Evolutionary conservation across 2,113 vertebrate genomes (phyloP).

Genomic region (Condylura cristata): DNA sequence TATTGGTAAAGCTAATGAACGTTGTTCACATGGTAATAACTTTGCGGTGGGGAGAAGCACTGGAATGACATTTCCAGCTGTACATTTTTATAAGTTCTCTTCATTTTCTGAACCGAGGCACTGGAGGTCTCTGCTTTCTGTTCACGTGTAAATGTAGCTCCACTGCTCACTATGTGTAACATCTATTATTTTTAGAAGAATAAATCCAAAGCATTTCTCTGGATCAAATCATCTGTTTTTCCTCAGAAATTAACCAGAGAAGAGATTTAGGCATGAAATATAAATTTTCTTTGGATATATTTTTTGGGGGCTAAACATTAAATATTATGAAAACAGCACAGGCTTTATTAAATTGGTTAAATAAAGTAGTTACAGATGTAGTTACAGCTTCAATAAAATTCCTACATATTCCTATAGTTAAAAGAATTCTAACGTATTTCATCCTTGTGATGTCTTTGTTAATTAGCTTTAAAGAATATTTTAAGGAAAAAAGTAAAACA

Average conservation of each 20-base stretch:
- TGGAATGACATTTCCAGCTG: constrained; percentile 6
- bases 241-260: constrained; percentile 34
- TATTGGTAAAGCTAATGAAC: constrained; percentile 63
- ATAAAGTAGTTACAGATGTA: constrained; percentile 19
- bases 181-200: constrained; percentile 11
- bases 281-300: not conserved
- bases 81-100: not conserved
- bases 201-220: constrained; percentile 47
- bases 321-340: constrained; percentile 21
- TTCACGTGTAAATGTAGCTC: not conserved
- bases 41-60: not conserved
- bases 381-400: constrained; percentile 41
- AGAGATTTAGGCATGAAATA: not conserved
- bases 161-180: not conserved
- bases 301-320: constrained; percentile 8
- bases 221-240: not conserved
- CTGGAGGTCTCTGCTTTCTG: not conserved
- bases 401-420: not conserved
- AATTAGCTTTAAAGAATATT: not conserved
- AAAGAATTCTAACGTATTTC: constrained; percentile 14
- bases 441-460: not conserved
- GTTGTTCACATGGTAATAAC: not conserved
- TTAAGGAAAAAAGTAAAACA: constrained; percentile 38
- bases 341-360: constrained; percentile 39
- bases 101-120: constrained; percentile 1